Evolutionary conservation across 2,113 vertebrate genomes (phyloP).

Genomic region (Clarias magur): DNA sequence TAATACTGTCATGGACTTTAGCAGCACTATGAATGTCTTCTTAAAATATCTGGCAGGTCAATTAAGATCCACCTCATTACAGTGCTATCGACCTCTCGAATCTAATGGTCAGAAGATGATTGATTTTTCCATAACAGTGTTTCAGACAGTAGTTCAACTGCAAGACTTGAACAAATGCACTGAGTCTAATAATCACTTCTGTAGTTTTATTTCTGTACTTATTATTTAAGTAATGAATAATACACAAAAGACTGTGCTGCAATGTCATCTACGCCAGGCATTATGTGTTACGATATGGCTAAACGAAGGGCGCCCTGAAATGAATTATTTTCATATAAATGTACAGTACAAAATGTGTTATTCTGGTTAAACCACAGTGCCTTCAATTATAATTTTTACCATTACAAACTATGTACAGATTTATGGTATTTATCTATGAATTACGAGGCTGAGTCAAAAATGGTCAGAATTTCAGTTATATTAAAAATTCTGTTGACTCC

Average conservation of each 20-base stretch:
- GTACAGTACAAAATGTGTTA: background rate
- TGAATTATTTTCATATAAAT: background rate
- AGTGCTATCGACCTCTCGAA: background rate
- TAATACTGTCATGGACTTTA: background rate
- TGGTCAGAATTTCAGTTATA: too few relatives aligned
- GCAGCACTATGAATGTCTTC: background rate
- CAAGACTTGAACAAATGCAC: background rate
- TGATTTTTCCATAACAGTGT: background rate
- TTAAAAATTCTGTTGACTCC: too few relatives aligned
- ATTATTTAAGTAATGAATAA: background rate
- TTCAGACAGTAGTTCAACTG: background rate
- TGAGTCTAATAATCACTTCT: background rate
- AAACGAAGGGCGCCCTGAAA: background rate
- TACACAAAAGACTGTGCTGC: too few relatives aligned
- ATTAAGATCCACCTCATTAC: background rate
- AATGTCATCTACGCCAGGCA: too few relatives aligned
- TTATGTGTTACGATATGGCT: background rate
- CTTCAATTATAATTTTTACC: too few relatives aligned
- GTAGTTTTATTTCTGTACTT: background rate
- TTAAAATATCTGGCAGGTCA: background rate
- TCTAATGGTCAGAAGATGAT: background rate
- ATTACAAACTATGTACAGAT: too few relatives aligned
- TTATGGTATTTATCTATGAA: too few relatives aligned
- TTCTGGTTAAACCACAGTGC: background rate
- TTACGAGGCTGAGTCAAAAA: too few relatives aligned